A percentile compares a stretch with the other conserved stretches of the same genome.
These are phyloP conservation scores for Boloria selene DNA, from an alignment of 2,888 invertebrate species.

Conservation along the genomic window DNA sequence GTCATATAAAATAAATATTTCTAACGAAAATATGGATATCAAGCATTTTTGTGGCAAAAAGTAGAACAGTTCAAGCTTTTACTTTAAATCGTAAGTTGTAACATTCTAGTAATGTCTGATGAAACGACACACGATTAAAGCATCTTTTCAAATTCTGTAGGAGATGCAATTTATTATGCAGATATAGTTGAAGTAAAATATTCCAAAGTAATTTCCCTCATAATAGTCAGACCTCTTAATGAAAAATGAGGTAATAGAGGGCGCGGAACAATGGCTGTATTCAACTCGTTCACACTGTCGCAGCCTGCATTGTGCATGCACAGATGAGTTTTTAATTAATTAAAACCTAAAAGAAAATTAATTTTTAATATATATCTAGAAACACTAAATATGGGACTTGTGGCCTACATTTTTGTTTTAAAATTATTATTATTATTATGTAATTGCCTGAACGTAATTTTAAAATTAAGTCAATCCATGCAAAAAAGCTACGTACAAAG, in stretches of 20 bases:
- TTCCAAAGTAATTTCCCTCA: conserved; percentile 33
- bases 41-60: too few species aligned
- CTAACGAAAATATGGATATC: too few species aligned
- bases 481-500: too few species aligned
- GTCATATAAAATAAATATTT: too few species aligned
- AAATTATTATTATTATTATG: too few species aligned
- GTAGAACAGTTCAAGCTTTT: too few species aligned
- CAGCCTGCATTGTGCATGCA: conserved; percentile 26
- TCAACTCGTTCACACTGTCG: conserved; percentile 33
- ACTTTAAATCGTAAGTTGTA: too few species aligned
- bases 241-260: conserved; percentile 38
- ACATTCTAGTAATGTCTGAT: too few species aligned
- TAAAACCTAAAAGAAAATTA: conserved; percentile 11
- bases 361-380: conserved; percentile 16
- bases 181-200: conserved; percentile 23
- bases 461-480: too few species aligned
- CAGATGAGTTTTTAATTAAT: conserved; percentile 34
- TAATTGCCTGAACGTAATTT: too few species aligned
- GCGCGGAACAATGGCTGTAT: conserved; percentile 29
- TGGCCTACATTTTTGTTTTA: background rate
- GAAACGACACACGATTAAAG: too few species aligned
- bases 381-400: background rate
- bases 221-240: conserved; percentile 35
- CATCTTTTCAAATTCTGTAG: too few species aligned
- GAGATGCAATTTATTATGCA: background rate